Evolutionary conservation across 1,140 invertebrate genomes (phyloP), one percentile per base, ranked within the genome.

Genomic region (Theocolax elegans): DNA sequence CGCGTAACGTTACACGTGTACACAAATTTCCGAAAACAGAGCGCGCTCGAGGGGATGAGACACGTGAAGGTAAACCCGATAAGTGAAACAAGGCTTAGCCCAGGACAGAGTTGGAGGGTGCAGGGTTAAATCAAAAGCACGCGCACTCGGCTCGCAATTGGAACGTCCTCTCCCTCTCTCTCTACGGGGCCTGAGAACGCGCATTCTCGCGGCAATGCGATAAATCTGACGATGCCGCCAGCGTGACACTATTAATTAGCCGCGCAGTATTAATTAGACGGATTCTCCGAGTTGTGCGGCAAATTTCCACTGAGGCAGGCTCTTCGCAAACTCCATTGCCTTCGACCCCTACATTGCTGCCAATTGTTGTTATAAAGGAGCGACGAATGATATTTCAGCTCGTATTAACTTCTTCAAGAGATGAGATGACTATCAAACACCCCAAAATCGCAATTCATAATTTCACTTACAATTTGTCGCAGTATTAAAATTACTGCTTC

Each of bases 221-320:
- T 66, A 66, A 66, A 66, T 66, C 49, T 54, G 51, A 64, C 63
- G 29, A 66, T 66, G 49, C 25, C 48, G 42, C 42, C 21, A n/a
- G 38, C 21, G 44, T 29, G 42, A 59, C 65, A 49, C 53, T 67
- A 67, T 67, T 67, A 67, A 67, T 67, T 67, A 59, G 53, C 42
- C 66, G 38, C 10, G 17, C 48, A 38, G 54, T 67, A 68, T 68
- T 68, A 68, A 68, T 68, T 68, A 68, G 56, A 62, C 46, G 23
- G 58, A 68, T 68, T 68, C 66, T 42, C 38, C 29, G 17, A 1
- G 29, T 9, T 29, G 58, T 7, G 46, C 15, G 10, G 21, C 40
- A 40, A 60, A 48, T 31, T 49, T 49, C 27, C n/a, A 9, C 10
- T n/a, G n/a, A n/a, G n/a, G n/a, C n/a, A n/a, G n/a, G n/a, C n/a